Evolutionary conservation across 2,113 vertebrate species (phyloP).

Genomic region (Martes martes): DNA sequence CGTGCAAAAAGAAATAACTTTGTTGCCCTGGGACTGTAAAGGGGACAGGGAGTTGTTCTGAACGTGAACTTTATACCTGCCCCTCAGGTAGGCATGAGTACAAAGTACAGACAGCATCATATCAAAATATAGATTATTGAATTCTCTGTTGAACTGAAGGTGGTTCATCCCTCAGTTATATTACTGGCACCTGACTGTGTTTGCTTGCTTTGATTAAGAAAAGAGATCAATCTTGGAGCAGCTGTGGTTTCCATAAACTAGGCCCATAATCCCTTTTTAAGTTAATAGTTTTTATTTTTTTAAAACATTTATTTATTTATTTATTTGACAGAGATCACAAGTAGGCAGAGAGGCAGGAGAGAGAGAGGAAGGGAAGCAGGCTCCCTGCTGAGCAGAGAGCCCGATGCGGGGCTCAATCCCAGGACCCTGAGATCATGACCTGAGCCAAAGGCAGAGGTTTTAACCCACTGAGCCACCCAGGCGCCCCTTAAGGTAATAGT

Average conservation of each 20-base stretch:
- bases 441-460: too few relatives aligned
- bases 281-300: background rate
- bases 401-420: too few relatives aligned
- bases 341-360: too few relatives aligned
- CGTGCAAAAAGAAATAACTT: background rate
- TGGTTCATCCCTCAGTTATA: background rate
- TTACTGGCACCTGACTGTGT: background rate
- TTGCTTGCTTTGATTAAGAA: background rate
- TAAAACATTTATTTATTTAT: too few relatives aligned
- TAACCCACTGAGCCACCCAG: too few relatives aligned
- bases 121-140: background rate
- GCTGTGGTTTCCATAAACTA: background rate
- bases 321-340: too few relatives aligned
- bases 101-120: too few relatives aligned
- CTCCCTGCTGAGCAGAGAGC: too few relatives aligned
- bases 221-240: background rate
- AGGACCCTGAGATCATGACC: too few relatives aligned
- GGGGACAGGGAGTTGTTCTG: background rate
- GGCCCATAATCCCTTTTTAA: background rate
- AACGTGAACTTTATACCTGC: background rate
- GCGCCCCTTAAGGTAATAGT: background rate
- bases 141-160: background rate
- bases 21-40: background rate
- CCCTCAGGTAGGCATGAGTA: background rate
- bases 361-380: too few relatives aligned